phyloP scores from a whole-genome alignment of 2,888 invertebrate species.

The Microplitis manilae region DNA sequence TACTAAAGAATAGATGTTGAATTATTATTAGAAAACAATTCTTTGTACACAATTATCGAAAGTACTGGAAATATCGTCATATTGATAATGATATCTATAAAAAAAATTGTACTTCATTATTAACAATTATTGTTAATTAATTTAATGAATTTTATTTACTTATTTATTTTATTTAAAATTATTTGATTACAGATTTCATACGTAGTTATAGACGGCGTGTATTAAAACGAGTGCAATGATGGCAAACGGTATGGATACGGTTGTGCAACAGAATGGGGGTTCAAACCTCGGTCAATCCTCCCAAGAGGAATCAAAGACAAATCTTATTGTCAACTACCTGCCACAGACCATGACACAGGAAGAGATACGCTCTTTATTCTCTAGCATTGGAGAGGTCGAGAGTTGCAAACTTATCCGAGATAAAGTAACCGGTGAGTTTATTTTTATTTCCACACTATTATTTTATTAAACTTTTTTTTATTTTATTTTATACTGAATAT shows the following conservation, averaged over 20 bases:
- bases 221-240: constrained; percentile 75
- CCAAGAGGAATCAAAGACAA: constrained; percentile 94
- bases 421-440: constrained; percentile 89
- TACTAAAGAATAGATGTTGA: neutral
- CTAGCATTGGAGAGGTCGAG: constrained; percentile 98
- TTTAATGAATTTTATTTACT: no score
- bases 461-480: no score
- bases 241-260: constrained; percentile 87
- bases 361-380: constrained; percentile 97
- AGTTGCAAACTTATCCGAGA: constrained; percentile 99
- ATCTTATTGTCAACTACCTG: constrained; percentile 99
- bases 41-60: neutral
- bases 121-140: no score
- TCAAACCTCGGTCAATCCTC: constrained; percentile 77
- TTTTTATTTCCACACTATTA: neutral
- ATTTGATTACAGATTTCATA: constrained; percentile 66
- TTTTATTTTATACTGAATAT: constrained; percentile 1
- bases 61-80: neutral
- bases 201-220: constrained; percentile 64
- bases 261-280: constrained; percentile 89
- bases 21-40: constrained; percentile 41
- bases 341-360: constrained; percentile 99
- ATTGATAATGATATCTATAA: no score
- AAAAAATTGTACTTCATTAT: no score
- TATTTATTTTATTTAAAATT: constrained; percentile 17